Percentiles rank a stretch among this genome's conserved stretches.
phyloP scores from a whole-genome alignment of 2,113 vertebrate species.

The Misgurnus anguillicaudatus region DNA sequence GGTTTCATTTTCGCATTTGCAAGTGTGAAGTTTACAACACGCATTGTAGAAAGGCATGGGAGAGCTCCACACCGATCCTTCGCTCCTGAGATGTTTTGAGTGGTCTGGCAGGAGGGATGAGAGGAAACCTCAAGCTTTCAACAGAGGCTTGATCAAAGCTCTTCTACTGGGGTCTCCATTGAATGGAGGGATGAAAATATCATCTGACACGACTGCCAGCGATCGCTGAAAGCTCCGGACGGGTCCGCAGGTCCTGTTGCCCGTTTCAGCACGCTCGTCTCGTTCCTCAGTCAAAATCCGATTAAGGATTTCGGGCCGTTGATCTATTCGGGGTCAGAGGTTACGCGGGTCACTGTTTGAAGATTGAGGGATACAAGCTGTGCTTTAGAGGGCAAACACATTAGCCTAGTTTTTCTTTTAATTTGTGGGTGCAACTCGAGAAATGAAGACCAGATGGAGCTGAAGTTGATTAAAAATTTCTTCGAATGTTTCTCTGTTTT shows the following conservation, averaged over 20 bases:
- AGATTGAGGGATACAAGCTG: slow-evolving; percentile 58
- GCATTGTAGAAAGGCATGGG: slow-evolving; percentile 29
- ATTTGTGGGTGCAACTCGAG: slow-evolving; percentile 46
- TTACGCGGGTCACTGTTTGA: slow-evolving; percentile 51
- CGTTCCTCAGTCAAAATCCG: slow-evolving; percentile 58
- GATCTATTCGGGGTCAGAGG: slow-evolving; percentile 61
- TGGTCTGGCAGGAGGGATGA: slow-evolving; percentile 35
- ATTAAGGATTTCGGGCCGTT: slow-evolving; percentile 59
- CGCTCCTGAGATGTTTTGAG: slow-evolving; percentile 17
- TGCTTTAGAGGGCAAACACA: slow-evolving; percentile 59
- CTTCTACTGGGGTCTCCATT: slow-evolving; percentile 15
- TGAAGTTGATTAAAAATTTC: slow-evolving; percentile 52
- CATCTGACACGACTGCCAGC: slow-evolving; percentile 34
- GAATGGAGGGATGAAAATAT: slow-evolving; percentile 36
- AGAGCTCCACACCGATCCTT: slow-evolving; percentile 35
- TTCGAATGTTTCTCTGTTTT: slow-evolving; percentile 23
- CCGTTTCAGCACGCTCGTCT: slow-evolving; percentile 2
- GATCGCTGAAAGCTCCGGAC: slow-evolving; percentile 18
- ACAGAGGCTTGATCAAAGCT: slow-evolving; percentile 49
- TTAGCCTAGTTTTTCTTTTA: slow-evolving; percentile 46
- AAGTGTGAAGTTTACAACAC: slow-evolving; percentile 45
- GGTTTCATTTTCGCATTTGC: slow-evolving; percentile 50
- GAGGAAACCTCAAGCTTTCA: slow-evolving; percentile 46
- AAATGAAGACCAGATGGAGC: slow-evolving; percentile 57
- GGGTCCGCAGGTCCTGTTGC: slow-evolving; percentile 29